A percentile compares a stretch with the other conserved stretches of the same genome.
These are phyloP conservation scores for Drosophila affinis DNA, from an alignment of 2,888 invertebrate genomes.

Conservation along the genomic window DNA sequence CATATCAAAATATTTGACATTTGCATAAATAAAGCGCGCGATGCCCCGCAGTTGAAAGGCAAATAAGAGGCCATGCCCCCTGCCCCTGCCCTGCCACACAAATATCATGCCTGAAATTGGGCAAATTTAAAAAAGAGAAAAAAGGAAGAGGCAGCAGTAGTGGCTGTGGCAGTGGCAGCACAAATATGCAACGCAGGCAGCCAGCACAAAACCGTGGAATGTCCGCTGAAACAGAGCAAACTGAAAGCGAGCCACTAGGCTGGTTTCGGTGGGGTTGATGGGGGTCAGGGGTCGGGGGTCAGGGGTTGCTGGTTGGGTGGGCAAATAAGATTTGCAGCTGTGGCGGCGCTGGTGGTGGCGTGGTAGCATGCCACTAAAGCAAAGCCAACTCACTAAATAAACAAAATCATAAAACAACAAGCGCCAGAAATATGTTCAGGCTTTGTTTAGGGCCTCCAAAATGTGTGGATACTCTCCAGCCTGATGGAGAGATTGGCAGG, in stretches of 20 bases:
- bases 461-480: not conserved
- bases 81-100: slow-evolving; percentile 21
- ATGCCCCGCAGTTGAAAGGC: slow-evolving; percentile 31
- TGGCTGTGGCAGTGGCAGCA: not conserved
- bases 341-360: not conserved
- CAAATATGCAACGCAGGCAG: slow-evolving; percentile 58
- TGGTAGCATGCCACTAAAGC: slow-evolving; percentile 37
- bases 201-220: slow-evolving; percentile 47
- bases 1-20: slow-evolving; percentile 78
- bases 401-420: slow-evolving; percentile 64
- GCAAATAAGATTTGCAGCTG: too few species aligned
- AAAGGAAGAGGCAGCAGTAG: slow-evolving; percentile 11
- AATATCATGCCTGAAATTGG: slow-evolving; percentile 59
- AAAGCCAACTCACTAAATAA: slow-evolving; percentile 63
- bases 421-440: slow-evolving; percentile 19
- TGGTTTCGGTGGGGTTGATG: not conserved
- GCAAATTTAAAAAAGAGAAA: slow-evolving; percentile 60
- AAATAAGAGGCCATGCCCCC: slow-evolving; percentile 39
- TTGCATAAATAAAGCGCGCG: slow-evolving; percentile 72
- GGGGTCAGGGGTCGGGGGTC: too few species aligned
- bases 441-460: not conserved
- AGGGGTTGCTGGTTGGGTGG: too few species aligned
- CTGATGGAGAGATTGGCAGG: slow-evolving; percentile 1
- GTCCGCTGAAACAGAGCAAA: slow-evolving; percentile 15
- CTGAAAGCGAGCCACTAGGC: slow-evolving; percentile 23